phyloP scores from a whole-genome alignment of 2,113 vertebrate species.

The Pimephales promelas region DNA sequence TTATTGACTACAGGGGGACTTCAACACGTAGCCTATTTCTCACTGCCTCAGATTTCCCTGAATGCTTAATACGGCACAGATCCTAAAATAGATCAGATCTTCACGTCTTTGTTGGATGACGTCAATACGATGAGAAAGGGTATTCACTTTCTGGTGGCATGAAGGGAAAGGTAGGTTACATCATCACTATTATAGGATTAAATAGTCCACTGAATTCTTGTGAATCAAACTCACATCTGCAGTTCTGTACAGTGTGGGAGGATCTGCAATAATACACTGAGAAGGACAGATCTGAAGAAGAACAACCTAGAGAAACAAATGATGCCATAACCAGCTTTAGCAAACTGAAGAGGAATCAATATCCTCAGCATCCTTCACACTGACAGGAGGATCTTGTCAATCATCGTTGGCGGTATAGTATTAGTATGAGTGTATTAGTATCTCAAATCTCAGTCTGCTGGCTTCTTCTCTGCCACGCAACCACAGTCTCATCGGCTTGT shows the following conservation, averaged over 20 bases:
- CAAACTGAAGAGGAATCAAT: not conserved
- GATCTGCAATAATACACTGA: not conserved
- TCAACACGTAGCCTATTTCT: not conserved
- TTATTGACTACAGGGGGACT: too few relatives aligned
- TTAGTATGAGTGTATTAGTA: not conserved
- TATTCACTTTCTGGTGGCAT: not conserved
- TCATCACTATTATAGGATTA: not conserved
- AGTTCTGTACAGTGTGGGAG: not conserved
- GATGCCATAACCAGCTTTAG: not conserved
- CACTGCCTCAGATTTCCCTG: not conserved
- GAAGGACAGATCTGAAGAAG: not conserved
- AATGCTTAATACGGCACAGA: not conserved
- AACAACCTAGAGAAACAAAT: not conserved
- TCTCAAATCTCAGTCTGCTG: not conserved
- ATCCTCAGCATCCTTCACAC: not conserved
- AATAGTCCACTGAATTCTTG: not conserved
- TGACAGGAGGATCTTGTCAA: not conserved
- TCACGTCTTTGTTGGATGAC: not conserved
- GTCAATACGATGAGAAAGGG: not conserved
- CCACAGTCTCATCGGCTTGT: not conserved
- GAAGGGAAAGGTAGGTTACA: not conserved
- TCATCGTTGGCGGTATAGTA: not conserved
- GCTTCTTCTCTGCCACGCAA: not conserved
- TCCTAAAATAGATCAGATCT: not conserved
- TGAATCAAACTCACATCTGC: not conserved